These are phyloP conservation scores for Ictidomys tridecemlineatus DNA, from an alignment of 2,113 vertebrate genomes.

Conservation along the genomic window DNA sequence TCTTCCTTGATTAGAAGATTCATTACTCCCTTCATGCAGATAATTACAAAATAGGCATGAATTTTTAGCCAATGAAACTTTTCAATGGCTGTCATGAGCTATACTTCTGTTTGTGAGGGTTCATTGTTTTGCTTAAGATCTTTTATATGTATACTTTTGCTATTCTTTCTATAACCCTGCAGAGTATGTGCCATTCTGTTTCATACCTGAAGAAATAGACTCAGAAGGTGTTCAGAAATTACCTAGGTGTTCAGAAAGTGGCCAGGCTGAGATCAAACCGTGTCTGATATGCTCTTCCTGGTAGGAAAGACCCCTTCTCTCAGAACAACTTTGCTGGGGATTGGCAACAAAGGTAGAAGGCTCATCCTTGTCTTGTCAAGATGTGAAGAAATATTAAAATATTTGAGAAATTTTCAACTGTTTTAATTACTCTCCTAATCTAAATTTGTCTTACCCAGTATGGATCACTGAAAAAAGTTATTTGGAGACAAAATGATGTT, in stretches of 20 bases:
- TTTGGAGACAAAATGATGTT: not conserved
- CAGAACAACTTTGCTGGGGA: not conserved
- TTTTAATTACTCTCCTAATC: not conserved
- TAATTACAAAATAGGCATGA: conserved; percentile 17
- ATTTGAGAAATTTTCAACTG: not conserved
- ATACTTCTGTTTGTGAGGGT: not conserved
- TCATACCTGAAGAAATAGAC: not conserved
- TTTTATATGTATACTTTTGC: not conserved
- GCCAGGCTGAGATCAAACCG: not conserved
- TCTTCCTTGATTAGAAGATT: conserved; percentile 23
- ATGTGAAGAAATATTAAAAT: not conserved
- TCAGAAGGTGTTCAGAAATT: not conserved
- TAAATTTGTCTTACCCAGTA: not conserved
- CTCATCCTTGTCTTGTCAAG: not conserved
- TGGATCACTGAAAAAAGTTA: not conserved
- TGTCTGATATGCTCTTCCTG: not conserved
- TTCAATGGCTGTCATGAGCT: not conserved
- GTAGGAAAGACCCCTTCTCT: not conserved
- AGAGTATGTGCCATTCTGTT: not conserved
- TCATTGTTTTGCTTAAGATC: not conserved
- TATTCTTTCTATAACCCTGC: not conserved
- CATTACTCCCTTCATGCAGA: not conserved
- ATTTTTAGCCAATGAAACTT: not conserved
- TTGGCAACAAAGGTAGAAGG: not conserved
- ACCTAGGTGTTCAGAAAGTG: not conserved